Conservation (phyloP, 1,140 invertebrate genomes). For the Drosophila ercepeae region DNA sequence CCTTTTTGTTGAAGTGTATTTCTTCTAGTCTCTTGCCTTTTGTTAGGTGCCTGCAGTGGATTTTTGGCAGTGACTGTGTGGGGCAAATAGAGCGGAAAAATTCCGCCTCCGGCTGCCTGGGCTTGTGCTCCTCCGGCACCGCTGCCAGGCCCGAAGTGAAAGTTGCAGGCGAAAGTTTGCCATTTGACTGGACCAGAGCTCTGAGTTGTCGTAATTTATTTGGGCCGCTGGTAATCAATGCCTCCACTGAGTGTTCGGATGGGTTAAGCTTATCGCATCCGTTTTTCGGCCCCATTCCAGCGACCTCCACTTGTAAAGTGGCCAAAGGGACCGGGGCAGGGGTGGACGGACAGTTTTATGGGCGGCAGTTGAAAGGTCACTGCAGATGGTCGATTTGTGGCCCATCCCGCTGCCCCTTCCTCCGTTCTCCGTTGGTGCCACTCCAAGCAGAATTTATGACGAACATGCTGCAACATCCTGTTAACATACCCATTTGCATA, state of each 20-base stretch:
- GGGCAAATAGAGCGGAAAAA: constrained; percentile 79
- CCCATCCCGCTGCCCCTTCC: constrained; percentile 14
- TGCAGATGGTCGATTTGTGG: constrained; percentile 76
- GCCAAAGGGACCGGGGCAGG: constrained; percentile 18
- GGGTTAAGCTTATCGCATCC: constrained; percentile 72
- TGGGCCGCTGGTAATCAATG: constrained; percentile 78
- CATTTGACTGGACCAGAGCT: constrained; percentile 34
- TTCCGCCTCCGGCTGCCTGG: constrained; percentile 52
- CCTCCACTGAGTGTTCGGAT: constrained; percentile 58
- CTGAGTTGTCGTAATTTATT: constrained; percentile 70
- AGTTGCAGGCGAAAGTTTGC: constrained; percentile 68
- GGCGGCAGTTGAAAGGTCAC: constrained; percentile 75
- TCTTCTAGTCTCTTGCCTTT: neutral
- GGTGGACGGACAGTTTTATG: constrained; percentile 67
- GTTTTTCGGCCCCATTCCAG: constrained; percentile 19
- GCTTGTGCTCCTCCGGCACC: constrained; percentile 4
- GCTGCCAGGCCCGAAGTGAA: constrained; percentile 47
- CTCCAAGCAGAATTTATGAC: constrained; percentile 59
- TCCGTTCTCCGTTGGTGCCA: constrained; percentile 27
- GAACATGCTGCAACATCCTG: constrained; percentile 74
- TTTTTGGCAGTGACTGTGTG: constrained; percentile 73
- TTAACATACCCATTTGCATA: constrained; percentile 74
- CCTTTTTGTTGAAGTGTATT: neutral
- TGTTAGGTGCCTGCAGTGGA: constrained; percentile 60
- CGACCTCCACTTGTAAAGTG: constrained; percentile 68